Evolutionary conservation across 1,140 invertebrate genomes (phyloP), one percentile per base, ranked within the genome.

Genomic region (Himalopsyche phryganea): DNA sequence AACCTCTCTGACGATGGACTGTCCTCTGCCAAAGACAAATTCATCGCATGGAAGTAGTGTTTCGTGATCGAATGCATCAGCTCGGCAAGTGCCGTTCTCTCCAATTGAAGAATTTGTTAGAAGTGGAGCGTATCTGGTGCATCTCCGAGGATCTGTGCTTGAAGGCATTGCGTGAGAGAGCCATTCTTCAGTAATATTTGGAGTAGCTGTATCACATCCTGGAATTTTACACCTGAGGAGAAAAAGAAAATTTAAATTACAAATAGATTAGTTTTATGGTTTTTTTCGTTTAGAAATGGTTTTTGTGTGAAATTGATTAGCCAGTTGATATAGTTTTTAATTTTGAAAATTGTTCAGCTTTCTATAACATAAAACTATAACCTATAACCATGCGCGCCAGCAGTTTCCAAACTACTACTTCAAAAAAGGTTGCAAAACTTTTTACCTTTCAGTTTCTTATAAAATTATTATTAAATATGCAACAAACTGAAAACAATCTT

Each of bases 1-100:
- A 60, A 77, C 75, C 60, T 77, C 75, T 52, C 75, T 74, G 1
- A 75, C 74, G 5, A 76, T 71, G 20, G 68, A 73, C 7, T 71
- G 55, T 7, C 62, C 65, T 32, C 72, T 68, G 42, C 72, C 66
- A 44, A 74, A 76, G 1, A 77, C 69, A 18, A 68, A 74, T 0
- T 50, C 55, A 6, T 71, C 59, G 44, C 75, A 77, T 0, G 48
- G 33, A 0, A 69, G 65, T 2, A 60, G 68, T 5, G 49, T 55
- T 1, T 60, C 61, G 0, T 41, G 40, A 54, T 76, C 67, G 52
- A 77, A 76, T 50, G 66, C 67, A 0, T 63, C 61, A 0, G 69
- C 65, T 1, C 69, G 69, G 45, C 75, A 77, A 15, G 67, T 66
- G 15, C 58, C 66, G 1, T 53, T 63, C 1, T 20, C 15, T 1